These are phyloP conservation scores for Platygyra sinensis DNA, from an alignment of 64 coral and sea anemone genomes.

Conservation along the genomic window DNA sequence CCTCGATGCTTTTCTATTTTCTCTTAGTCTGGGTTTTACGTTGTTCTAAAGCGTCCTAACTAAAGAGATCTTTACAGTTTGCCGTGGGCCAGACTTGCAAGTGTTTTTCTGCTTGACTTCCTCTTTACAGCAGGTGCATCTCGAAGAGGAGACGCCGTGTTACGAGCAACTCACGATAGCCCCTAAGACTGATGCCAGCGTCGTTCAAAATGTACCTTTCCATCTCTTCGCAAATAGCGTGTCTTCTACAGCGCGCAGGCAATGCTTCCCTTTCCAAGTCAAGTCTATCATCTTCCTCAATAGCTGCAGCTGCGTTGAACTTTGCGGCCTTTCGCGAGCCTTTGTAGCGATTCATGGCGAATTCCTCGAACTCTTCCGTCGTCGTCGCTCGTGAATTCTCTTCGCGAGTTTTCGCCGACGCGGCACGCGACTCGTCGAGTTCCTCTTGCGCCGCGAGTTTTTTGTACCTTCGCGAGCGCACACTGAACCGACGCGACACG, in stretches of 20 bases:
- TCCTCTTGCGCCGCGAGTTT: slow-evolving; percentile 12
- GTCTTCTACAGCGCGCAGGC: slow-evolving; percentile 17
- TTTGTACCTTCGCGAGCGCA: slow-evolving; percentile 24
- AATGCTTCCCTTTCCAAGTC: slow-evolving; percentile 1
- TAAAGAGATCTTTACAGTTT: background rate
- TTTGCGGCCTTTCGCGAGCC: background rate
- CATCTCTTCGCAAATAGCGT: slow-evolving; percentile 62
- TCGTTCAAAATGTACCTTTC: slow-evolving; percentile 32
- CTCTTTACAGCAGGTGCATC: slow-evolving; percentile 32
- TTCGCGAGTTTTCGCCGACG: slow-evolving; percentile 3
- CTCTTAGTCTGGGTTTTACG: background rate
- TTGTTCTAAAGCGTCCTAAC: background rate
- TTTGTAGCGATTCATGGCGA: slow-evolving; percentile 2
- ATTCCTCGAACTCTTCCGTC: slow-evolving; percentile 14
- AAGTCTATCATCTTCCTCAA: background rate
- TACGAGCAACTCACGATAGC: slow-evolving; percentile 36
- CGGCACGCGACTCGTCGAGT: background rate
- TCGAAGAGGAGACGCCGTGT: slow-evolving; percentile 25
- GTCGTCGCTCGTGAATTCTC: slow-evolving; percentile 1
- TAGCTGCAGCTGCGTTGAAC: background rate
- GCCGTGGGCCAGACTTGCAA: background rate
- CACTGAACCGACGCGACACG: slow-evolving; percentile 23
- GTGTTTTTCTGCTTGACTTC: background rate
- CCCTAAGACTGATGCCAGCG: slow-evolving; percentile 29
- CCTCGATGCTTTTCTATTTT: background rate